These are phyloP conservation scores for Tethya wilhelma DNA, from an alignment of 37 sponge, comb jelly and placozoan species.

Conservation along the genomic window DNA sequence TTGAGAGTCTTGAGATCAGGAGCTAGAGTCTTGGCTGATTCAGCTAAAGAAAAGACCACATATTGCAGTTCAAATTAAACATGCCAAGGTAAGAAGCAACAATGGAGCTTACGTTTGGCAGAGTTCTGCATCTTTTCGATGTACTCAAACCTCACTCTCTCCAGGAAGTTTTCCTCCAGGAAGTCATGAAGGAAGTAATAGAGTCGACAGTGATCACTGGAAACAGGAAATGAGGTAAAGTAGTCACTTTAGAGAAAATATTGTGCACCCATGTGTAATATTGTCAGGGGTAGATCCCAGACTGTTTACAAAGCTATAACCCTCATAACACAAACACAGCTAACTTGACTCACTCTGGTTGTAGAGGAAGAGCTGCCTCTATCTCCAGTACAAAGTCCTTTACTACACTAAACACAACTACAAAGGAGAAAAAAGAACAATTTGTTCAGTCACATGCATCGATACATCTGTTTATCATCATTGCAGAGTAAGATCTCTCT, in stretches of 20 bases:
- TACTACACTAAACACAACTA: conserved; percentile 48
- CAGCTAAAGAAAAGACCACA: conserved; percentile 23
- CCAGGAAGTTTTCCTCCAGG: conserved; percentile 84
- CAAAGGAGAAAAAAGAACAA: too few species aligned
- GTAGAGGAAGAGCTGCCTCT: conserved; percentile 41
- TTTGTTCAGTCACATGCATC: neutral
- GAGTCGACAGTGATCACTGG: conserved; percentile 42
- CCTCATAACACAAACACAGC: neutral
- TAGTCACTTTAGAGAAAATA: neutral
- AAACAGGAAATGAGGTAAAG: neutral
- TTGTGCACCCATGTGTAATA: neutral
- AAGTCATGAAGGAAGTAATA: conserved; percentile 84
- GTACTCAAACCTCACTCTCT: conserved; percentile 60
- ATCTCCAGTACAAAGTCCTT: conserved; percentile 54
- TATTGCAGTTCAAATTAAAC: neutral
- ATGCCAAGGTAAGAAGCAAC: neutral
- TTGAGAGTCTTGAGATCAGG: conserved; percentile 40
- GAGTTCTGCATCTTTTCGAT: conserved; percentile 62
- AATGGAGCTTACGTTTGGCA: conserved; percentile 60
- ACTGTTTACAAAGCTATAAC: neutral
- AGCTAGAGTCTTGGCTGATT: conserved; percentile 28
- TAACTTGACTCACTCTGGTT: conserved; percentile 27
- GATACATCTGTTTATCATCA: neutral
- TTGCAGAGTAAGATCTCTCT: neutral
- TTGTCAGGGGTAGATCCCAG: neutral